Evolutionary conservation across 2,888 invertebrate species (phyloP), one percentile per base, ranked within the genome.

Genomic region (Reticulitermes lucifugus): DNA sequence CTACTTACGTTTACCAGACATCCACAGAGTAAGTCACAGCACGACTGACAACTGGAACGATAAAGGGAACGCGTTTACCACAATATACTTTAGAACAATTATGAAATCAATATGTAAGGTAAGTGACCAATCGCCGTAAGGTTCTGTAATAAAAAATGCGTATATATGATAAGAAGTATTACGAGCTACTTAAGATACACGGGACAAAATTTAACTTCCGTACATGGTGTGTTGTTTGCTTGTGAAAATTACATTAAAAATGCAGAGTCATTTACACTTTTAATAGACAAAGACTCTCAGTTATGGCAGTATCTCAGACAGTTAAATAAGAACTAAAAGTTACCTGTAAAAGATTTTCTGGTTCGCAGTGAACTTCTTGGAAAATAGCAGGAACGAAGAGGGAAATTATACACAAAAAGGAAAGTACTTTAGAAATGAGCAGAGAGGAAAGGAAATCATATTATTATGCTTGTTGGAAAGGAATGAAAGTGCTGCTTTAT

Each of bases 371-470:
- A 21, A 60, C 21, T 60, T 14, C n/a, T 21, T 60, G n/a, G 14
- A n/a, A 21, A 60, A 12, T 12, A 7, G 14, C 51, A 51, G 21
- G 6, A n/a, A 14, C 60, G 14, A 60, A 60, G n/a, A 22, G 60
- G 60, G 18, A 60, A 60, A 60, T 60, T 60, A 7, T 14, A 60
- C 60, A 18, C 6, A 60, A 18, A 6, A 60, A 60, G 18, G n/a
- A 60, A n/a, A 60, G 12, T 21, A 60, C 60, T 60, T 60, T 7
- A 60, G n/a, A 60, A 21, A n/a, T 60, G 60, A 21, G 60, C 22
- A 60, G n/a, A 60, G 60, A 21, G 2, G 46, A 41, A 75, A 77
- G n/a, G 46, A 51, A 77, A 77, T 77, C 43, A 77, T 77, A 77
- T 43, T 77, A 77, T 77, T 77, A 35, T n/a, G 77, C 25, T 25